Evolutionary conservation across 2,888 invertebrate species (phyloP).

Genomic region (Mesoligia furuncula): DNA sequence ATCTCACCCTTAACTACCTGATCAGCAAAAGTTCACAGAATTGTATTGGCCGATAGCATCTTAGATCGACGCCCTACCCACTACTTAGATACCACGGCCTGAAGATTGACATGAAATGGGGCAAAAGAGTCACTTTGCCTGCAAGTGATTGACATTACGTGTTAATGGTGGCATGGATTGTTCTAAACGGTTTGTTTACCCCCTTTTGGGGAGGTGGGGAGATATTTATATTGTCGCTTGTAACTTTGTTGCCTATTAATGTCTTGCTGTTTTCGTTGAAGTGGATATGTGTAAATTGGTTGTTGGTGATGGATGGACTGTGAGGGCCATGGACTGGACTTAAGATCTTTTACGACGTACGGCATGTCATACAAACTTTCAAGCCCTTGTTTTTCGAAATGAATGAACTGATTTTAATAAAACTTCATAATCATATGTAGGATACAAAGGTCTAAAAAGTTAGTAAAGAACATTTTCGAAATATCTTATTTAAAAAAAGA

Average conservation of each 20-base stretch:
- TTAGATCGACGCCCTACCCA: slow-evolving; percentile 49
- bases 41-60: slow-evolving; percentile 56
- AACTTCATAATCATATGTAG: too few relatives aligned
- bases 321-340: neutral
- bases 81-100: slow-evolving; percentile 40
- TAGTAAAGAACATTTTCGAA: too few relatives aligned
- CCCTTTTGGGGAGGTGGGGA: slow-evolving; percentile 58
- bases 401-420: too few relatives aligned
- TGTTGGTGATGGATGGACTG: neutral
- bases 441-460: too few relatives aligned
- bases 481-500: too few relatives aligned
- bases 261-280: slow-evolving; percentile 32
- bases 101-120: slow-evolving; percentile 80
- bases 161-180: slow-evolving; percentile 75
- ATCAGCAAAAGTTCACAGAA: slow-evolving; percentile 57
- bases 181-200: slow-evolving; percentile 66
- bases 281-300: slow-evolving; percentile 44
- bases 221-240: slow-evolving; percentile 61
- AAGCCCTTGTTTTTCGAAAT: too few relatives aligned
- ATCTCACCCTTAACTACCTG: slow-evolving; percentile 13
- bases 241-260: slow-evolving; percentile 57
- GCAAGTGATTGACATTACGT: slow-evolving; percentile 77
- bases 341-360: neutral
- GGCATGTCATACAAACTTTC: too few relatives aligned
- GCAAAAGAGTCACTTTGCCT: slow-evolving; percentile 69